Conservation (phyloP, 2,888 invertebrate genomes). For the Parelbella ahira region DNA sequence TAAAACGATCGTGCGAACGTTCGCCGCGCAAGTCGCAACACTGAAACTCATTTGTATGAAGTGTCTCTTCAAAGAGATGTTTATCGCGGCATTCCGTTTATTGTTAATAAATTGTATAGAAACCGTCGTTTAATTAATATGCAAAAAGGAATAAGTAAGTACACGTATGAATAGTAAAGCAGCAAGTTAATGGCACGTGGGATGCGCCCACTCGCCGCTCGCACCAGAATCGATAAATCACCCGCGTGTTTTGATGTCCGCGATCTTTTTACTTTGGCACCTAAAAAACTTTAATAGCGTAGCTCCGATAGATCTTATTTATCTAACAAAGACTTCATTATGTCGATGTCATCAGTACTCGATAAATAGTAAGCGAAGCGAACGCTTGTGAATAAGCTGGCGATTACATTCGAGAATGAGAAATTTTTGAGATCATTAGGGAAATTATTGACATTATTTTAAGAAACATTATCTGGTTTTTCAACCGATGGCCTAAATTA, state of each 20-base stretch:
- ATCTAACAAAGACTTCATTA: conserved; percentile 5
- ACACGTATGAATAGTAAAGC: conserved; percentile 26
- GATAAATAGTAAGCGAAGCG: no score
- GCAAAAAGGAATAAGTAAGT: conserved; percentile 32
- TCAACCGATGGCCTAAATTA: no score
- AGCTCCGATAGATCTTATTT: conserved; percentile 14
- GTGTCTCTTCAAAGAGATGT: conserved; percentile 13
- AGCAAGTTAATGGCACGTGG: conserved; percentile 32
- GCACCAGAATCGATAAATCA: conserved; percentile 31
- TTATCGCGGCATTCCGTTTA: conserved; percentile 24
- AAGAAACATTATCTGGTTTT: no score
- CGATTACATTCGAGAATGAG: no score
- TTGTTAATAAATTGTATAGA: conserved; percentile 28
- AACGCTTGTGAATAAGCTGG: no score
- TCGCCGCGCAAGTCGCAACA: neutral
- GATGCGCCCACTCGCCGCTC: conserved; percentile 35
- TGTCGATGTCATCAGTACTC: conserved; percentile 8
- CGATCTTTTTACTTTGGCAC: conserved; percentile 27
- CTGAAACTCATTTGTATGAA: conserved; percentile 7
- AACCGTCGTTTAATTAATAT: conserved; percentile 40
- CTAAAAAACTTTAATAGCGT: conserved; percentile 18
- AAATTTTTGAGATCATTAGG: no score
- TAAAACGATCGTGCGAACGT: conserved; percentile 10
- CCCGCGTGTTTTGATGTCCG: conserved; percentile 30
- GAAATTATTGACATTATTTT: no score